phyloP scores from a whole-genome alignment of 2,797 vertebrate species.

The Loris lydekkerianus region DNA sequence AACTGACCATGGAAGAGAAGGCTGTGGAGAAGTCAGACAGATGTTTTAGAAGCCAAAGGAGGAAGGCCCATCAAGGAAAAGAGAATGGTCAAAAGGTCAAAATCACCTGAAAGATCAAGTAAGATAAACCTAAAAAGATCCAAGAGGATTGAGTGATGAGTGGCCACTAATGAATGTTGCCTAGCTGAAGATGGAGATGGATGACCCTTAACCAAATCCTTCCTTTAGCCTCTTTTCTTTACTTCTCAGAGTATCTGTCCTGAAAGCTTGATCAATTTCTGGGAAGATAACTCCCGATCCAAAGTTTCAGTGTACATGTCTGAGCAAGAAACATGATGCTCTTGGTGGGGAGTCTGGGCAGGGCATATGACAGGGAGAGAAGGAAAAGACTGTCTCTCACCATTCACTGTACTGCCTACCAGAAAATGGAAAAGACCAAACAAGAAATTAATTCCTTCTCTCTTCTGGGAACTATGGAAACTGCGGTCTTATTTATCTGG shows the following conservation, averaged over 20 bases:
- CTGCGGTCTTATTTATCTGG: slow-evolving; percentile 6
- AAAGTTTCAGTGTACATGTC: background rate
- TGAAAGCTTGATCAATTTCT: background rate
- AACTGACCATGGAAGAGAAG: background rate
- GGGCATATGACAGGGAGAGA: background rate
- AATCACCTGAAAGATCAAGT: slow-evolving; percentile 29
- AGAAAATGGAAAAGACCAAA: background rate
- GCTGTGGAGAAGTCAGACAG: background rate
- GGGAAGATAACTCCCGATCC: background rate
- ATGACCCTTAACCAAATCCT: background rate
- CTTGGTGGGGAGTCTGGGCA: background rate
- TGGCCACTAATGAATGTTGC: background rate
- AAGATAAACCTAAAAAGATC: slow-evolving; percentile 29
- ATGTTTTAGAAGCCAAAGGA: slow-evolving; percentile 17
- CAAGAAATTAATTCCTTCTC: background rate
- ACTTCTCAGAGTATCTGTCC: background rate
- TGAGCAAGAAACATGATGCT: background rate
- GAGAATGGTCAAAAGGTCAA: background rate
- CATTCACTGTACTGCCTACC: background rate
- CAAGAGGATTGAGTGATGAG: background rate
- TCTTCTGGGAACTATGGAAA: background rate
- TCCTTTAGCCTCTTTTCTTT: background rate
- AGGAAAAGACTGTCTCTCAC: background rate
- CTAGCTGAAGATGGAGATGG: background rate
- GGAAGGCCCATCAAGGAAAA: slow-evolving; percentile 44